phyloP scores from a whole-genome alignment of 2,888 invertebrate species.

The Candidula unifasciata region DNA sequence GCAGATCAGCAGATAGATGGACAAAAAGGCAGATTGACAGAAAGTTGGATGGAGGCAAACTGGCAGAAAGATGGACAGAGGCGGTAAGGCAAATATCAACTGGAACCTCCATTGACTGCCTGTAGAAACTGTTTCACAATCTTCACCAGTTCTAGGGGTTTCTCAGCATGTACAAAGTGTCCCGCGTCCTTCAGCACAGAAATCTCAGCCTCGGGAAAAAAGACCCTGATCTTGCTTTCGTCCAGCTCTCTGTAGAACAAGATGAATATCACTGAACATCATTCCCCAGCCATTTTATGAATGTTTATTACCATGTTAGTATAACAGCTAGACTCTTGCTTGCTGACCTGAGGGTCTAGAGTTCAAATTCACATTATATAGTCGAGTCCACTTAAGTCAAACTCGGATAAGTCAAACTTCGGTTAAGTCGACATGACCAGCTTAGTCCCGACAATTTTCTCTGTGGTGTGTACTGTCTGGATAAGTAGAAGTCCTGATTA shows the following conservation, averaged over 20 bases:
- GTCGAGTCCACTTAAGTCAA: too few relatives aligned
- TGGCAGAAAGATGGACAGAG: not conserved
- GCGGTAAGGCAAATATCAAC: not conserved
- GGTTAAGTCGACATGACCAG: too few relatives aligned
- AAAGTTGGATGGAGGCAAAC: not conserved
- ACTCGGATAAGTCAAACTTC: too few relatives aligned
- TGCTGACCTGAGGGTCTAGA: too few relatives aligned
- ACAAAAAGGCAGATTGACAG: too few relatives aligned
- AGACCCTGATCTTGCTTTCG: constrained; percentile 81
- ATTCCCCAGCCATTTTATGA: not conserved
- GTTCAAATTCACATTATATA: too few relatives aligned
- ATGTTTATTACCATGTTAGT: too few relatives aligned
- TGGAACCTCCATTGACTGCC: not conserved
- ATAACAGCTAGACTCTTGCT: too few relatives aligned
- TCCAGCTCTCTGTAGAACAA: constrained; percentile 59
- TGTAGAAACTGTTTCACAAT: constrained; percentile 53
- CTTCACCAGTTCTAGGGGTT: constrained; percentile 87
- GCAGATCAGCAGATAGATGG: not conserved
- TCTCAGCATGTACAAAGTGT: constrained; percentile 96
- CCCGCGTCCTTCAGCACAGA: constrained; percentile 88
- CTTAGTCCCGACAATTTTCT: too few relatives aligned
- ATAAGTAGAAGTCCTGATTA: too few relatives aligned
- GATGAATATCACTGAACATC: too few relatives aligned
- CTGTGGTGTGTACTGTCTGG: too few relatives aligned
- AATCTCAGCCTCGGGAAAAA: constrained; percentile 87